Evolutionary conservation across 2,888 invertebrate species (phyloP).

Genomic region (Tenthredo mesomela): DNA sequence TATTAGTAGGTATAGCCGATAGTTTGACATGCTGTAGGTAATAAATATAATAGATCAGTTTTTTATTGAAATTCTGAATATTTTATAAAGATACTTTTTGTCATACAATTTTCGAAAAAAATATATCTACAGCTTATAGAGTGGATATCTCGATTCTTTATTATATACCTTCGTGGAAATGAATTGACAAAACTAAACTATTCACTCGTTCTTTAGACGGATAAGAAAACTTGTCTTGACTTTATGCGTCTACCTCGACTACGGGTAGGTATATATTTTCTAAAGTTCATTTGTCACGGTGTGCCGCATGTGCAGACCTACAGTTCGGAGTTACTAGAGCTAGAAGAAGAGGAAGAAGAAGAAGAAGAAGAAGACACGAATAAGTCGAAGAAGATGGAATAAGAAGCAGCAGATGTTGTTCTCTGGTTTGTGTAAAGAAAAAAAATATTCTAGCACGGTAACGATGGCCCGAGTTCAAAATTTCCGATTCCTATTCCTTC

Average conservation of each 20-base stretch:
- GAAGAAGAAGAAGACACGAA: neutral
- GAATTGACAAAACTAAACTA: slow-evolving; percentile 12
- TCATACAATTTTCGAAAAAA: neutral
- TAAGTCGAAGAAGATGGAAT: neutral
- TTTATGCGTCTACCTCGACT: neutral
- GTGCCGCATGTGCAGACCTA: neutral
- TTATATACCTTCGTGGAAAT: neutral
- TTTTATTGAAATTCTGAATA: neutral
- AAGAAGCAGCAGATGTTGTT: slow-evolving; percentile 11
- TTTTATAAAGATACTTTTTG: neutral
- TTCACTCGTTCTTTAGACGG: neutral
- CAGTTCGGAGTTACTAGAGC: neutral
- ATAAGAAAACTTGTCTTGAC: neutral
- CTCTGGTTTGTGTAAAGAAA: neutral
- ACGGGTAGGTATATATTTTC: slow-evolving; percentile 12
- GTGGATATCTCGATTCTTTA: neutral
- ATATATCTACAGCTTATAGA: neutral
- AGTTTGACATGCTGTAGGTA: neutral
- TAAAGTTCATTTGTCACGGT: slow-evolving; percentile 48
- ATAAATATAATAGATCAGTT: neutral
- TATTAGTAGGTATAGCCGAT: neutral
- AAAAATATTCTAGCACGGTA: neutral
- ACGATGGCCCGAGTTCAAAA: neutral
- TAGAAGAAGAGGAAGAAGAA: neutral
- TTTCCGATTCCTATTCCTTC: no score